phyloP scores from a whole-genome alignment of 2,113 vertebrate species.

The Falco punctatus region DNA sequence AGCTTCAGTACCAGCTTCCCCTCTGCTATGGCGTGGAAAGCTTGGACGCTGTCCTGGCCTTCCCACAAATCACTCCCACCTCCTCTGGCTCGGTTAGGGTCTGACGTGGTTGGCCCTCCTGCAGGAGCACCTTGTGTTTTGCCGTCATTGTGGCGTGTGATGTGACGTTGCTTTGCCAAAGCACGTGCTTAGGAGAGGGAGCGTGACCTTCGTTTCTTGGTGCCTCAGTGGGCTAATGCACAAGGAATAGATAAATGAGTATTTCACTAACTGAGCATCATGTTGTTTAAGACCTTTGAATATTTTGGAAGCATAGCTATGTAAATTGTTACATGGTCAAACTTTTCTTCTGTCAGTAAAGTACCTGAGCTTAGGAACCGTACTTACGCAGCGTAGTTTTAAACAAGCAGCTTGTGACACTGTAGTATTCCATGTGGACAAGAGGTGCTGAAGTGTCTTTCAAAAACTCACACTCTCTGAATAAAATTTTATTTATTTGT shows the following conservation, averaged over 20 bases:
- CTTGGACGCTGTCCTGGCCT: background rate
- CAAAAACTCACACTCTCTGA: background rate
- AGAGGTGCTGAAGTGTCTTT: background rate
- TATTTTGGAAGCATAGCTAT: background rate
- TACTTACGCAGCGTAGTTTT: background rate
- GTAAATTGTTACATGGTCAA: background rate
- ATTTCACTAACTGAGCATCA: background rate
- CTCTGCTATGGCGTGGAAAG: background rate
- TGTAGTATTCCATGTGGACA: background rate
- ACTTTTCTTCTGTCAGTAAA: background rate
- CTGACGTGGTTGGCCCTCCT: background rate
- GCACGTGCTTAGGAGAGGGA: accelerated
- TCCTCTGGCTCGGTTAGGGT: background rate
- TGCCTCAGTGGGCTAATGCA: background rate
- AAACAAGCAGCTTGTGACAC: background rate
- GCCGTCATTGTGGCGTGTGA: accelerated
- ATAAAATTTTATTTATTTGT: background rate
- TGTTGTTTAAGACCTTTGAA: background rate
- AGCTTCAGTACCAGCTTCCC: background rate
- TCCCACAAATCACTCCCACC: background rate
- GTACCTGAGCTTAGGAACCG: background rate
- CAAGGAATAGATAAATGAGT: background rate
- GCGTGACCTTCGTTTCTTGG: background rate
- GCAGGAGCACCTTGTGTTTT: background rate
- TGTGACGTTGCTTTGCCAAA: background rate